A percentile compares a stretch with the other conserved stretches of the same genome.
These are phyloP conservation scores for Orthonychiurus folsomi DNA, from an alignment of 2,888 invertebrate genomes.

Conservation along the genomic window DNA sequence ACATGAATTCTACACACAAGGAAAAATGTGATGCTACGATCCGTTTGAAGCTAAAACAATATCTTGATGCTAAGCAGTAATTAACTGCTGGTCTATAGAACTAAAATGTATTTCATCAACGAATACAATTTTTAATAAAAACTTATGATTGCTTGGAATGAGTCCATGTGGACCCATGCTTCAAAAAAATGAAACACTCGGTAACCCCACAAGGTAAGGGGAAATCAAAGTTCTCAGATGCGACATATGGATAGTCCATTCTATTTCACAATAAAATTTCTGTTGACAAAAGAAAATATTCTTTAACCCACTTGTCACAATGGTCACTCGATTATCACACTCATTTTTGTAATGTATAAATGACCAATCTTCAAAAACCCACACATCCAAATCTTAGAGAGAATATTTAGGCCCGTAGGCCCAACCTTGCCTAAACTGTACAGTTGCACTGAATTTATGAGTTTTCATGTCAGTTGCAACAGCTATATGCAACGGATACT, in stretches of 20 bases:
- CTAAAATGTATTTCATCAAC: no score
- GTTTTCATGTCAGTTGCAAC: not conserved
- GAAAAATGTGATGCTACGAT: no score
- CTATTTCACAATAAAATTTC: not conserved
- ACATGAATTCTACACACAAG: no score
- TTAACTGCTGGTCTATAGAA: no score
- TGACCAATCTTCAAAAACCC: not conserved
- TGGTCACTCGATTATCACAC: not conserved
- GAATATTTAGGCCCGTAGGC: not conserved
- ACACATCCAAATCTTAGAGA: not conserved
- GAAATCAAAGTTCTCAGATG: not conserved
- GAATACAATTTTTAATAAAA: not conserved
- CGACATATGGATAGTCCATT: not conserved
- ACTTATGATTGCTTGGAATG: not conserved
- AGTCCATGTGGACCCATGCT: not conserved
- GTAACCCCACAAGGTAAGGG: not conserved
- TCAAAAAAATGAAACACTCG: not conserved
- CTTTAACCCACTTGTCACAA: not conserved
- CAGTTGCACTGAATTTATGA: not conserved
- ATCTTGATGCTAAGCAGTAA: no score
- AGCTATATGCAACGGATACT: not conserved
- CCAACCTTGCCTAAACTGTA: not conserved
- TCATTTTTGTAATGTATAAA: slow-evolving; percentile 1
- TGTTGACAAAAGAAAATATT: not conserved
- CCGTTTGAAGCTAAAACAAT: no score